phyloP scores from a whole-genome alignment of 2,888 invertebrate genomes.

The Caenorhabditis sp. region DNA sequence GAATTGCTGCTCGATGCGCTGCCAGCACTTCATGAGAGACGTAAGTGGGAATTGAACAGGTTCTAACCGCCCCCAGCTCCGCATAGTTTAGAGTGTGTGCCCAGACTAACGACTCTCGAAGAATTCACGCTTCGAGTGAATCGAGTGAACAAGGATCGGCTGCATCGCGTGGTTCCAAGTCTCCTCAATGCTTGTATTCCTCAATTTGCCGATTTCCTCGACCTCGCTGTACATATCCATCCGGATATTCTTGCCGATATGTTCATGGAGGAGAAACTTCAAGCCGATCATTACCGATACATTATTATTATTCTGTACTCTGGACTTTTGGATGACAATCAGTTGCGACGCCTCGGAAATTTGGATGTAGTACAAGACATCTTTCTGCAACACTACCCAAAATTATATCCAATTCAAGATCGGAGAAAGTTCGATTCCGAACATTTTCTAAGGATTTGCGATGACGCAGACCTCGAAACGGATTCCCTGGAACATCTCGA shows the following conservation, averaged over 20 bases:
- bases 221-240: conserved; percentile 2
- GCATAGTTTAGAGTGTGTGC: not conserved
- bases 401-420: conserved; percentile 10
- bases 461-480: not conserved
- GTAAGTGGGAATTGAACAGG: not conserved
- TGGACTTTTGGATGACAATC: conserved; percentile 7
- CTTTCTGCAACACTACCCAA: conserved; percentile 11
- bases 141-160: not conserved
- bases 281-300: not conserved
- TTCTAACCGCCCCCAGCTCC: not conserved
- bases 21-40: not conserved
- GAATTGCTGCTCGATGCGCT: conserved; percentile 20
- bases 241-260: not conserved
- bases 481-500: not conserved
- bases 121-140: not conserved
- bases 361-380: not conserved
- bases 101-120: not conserved
- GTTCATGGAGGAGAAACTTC: not conserved
- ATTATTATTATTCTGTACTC: conserved; percentile 14
- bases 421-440: conserved; percentile 1
- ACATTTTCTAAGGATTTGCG: conserved; percentile 6
- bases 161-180: not conserved
- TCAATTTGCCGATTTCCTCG: conserved; percentile 5
- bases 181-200: conserved; percentile 1
- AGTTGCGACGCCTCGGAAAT: conserved; percentile 20